Evolutionary conservation across 2,113 vertebrate genomes (phyloP), one percentile per base, ranked within the genome.

Genomic region (Toxotes jaculatrix): DNA sequence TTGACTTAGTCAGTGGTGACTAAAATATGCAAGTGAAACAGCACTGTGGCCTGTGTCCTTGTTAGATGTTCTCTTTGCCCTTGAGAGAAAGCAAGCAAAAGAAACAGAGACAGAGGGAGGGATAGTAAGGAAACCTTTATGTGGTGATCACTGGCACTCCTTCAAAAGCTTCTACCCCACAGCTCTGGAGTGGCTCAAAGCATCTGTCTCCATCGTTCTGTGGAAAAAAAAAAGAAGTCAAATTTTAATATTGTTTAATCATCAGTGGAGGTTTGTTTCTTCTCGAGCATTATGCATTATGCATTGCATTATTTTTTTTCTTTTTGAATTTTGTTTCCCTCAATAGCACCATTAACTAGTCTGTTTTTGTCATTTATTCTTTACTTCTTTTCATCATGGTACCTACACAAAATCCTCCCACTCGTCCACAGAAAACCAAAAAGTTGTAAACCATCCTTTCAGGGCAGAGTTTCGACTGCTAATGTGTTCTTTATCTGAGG

Each of bases 151-250:
- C 80, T 92, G 92, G 90, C 90, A 38, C 64, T 45, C 89, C 76
- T 84, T 92, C 92, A 92, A 89, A 94, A 90, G 64, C 66, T 70
- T 9, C 68, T 72, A 40, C 72, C 87, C 91, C 61, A 67, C 87
- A 59, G 86, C 74, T 91, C 71, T 43, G 80, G 74, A 84, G 87
- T 82, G 89, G 84, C 93, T 83, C 92, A 83, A 88, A 87, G 81
- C 93, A 93, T 93, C 92, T 94, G 90, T 83, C 82, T 85, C 55
- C 65, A 70, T 83, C 84, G 75, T 66, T 89, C 76, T 84, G 43
- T 61, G 66, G 27, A 27, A n/a, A n/a, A n/a, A 32, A 12, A 77
- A 80, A 40, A 82, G 87, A 79, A 80, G 75, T 79, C 83, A 76
- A 43, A 80, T 82, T 89, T 87, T 83, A 65, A 92, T 87, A 65